A percentile compares a stretch with the other conserved stretches of the same genome.
phyloP scores from a whole-genome alignment of 2,113 vertebrate genomes.

The Saimiri boliviensis region DNA sequence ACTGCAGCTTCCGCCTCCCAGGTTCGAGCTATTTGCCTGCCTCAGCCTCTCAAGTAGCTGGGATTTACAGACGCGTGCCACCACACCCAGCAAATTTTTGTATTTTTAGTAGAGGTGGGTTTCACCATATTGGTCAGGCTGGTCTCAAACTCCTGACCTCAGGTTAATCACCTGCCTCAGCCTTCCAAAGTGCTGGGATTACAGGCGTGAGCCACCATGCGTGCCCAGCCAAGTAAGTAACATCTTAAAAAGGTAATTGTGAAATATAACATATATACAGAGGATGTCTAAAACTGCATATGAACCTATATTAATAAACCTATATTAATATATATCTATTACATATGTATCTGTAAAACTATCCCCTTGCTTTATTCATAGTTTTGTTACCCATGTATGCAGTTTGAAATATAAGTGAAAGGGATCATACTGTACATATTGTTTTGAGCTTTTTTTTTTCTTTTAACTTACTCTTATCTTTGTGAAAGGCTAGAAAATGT shows the following conservation, averaged over 20 bases:
- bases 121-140: too few species aligned
- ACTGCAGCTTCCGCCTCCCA: too few species aligned
- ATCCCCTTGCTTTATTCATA: background rate
- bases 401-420: conserved; percentile 13
- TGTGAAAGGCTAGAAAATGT: background rate
- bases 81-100: too few species aligned
- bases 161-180: too few species aligned
- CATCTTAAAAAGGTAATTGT: background rate
- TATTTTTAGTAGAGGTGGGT: too few species aligned
- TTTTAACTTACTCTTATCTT: background rate
- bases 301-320: background rate
- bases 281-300: background rate
- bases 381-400: background rate
- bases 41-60: too few species aligned
- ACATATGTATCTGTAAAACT: background rate
- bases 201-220: too few species aligned
- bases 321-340: background rate
- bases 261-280: background rate
- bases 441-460: background rate
- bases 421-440: background rate
- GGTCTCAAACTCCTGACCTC: too few species aligned
- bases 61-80: too few species aligned
- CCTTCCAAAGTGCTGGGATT: too few species aligned
- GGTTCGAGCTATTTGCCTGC: too few species aligned
- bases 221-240: background rate